These are phyloP conservation scores for Caenorhabditis auriculariae DNA, from an alignment of 2,888 invertebrate species.

Conservation along the genomic window DNA sequence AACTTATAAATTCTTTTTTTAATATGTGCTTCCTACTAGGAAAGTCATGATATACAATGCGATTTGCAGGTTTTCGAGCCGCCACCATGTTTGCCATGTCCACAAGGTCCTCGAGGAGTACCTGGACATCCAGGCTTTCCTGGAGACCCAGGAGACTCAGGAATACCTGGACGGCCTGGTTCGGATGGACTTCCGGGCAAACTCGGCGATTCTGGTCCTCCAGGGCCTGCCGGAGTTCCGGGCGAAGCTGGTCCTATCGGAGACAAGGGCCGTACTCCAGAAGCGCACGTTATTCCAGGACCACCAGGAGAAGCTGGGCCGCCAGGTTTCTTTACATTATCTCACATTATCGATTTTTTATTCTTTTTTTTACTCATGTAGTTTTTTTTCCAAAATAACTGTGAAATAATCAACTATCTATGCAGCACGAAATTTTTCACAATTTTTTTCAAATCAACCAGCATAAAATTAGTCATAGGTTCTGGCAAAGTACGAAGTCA, in stretches of 20 bases:
- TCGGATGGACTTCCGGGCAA: slow-evolving; percentile 51
- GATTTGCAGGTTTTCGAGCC: slow-evolving; percentile 57
- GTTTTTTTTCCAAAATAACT: too few species aligned
- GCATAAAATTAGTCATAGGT: too few species aligned
- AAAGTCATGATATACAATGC: too few species aligned
- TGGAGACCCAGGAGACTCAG: slow-evolving; percentile 57
- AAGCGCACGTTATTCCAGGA: slow-evolving; percentile 62
- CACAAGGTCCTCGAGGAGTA: slow-evolving; percentile 51
- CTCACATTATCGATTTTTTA: too few species aligned
- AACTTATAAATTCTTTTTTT: too few species aligned
- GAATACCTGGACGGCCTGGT: slow-evolving; percentile 57
- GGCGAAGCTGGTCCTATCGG: slow-evolving; percentile 53
- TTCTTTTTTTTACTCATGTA: too few species aligned
- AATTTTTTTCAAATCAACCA: too few species aligned
- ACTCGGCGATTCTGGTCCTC: slow-evolving; percentile 53
- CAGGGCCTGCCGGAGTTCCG: slow-evolving; percentile 48
- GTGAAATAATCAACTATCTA: too few species aligned
- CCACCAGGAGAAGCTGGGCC: slow-evolving; percentile 55
- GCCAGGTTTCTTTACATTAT: slow-evolving; percentile 3
- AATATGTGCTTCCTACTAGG: too few species aligned
- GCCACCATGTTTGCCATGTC: slow-evolving; percentile 63
- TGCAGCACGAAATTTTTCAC: too few species aligned
- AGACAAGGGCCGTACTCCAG: slow-evolving; percentile 57
- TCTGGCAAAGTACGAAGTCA: too few species aligned
- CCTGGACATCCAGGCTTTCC: slow-evolving; percentile 56